Base-by-base conservation (phyloP, 1,140 invertebrate genomes). In the Zaprionus ornatus region DNA sequence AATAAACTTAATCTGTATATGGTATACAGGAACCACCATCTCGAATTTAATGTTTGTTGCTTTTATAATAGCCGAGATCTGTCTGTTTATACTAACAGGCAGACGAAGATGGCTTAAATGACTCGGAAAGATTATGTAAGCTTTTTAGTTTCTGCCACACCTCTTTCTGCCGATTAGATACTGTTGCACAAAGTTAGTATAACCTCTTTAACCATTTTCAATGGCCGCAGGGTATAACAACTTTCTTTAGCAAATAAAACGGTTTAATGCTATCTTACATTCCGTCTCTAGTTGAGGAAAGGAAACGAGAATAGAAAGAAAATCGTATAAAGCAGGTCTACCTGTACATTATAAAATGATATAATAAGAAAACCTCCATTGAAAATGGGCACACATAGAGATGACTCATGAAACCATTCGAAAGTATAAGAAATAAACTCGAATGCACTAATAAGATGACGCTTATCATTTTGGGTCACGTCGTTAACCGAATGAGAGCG, bases 401-500 rank as follows among this genome's bases (percentile, higher is more conserved):
- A 48, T 64, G 60, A 48, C 37, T 66, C 54, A 65, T n/a, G 54
- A 7, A 0, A 4, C 13, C 19, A 29, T 42, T 21, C 54, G 50
- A 64, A 50, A 54, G 45, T 19, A 13, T 40, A 19, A 50, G 21
- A 50, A 50, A 19, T 19, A 42, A 13, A 55, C n/a, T 42, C 6
- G 19, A 55, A 25, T 45, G 54, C 54, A 32, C 15, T 35, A 35
- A 32, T 29, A 68, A 50, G 29, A 68, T 23, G 55, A 68, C 54
- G 55, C 54, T 57, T 66, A 66, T 66, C 64, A 57, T 57, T 66
- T 35, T 56, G 63, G 63, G 52, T 65, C 52, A 65, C 52, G 35
- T 55, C 15, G 19, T 61, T 23, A 2, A n/a, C n/a, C 35, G 57
- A 40, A 63, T 56, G 19, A 21, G 67, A 70, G 27, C 4, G 50